phyloP scores from a whole-genome alignment of 64 coral and sea anemone genomes.

The Montipora cactus region DNA sequence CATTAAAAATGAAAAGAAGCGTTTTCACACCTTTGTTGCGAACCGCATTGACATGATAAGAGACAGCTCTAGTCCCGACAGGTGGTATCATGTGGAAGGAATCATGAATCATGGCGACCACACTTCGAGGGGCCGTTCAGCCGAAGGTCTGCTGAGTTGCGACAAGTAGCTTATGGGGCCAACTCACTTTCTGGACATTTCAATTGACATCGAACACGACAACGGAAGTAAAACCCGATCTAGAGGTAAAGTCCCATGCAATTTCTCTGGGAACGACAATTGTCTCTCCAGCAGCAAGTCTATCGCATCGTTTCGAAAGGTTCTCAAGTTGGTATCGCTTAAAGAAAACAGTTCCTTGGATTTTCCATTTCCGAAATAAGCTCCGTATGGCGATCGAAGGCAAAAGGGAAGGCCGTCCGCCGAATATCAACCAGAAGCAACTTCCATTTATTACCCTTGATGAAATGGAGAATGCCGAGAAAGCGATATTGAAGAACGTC shows the following conservation, averaged over 20 bases:
- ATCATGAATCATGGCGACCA: not conserved
- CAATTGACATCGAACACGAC: too few relatives aligned
- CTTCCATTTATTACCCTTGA: not conserved
- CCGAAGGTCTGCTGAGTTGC: not conserved
- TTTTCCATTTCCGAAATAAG: not conserved
- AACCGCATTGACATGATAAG: not conserved
- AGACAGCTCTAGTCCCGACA: not conserved
- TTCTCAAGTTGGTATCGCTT: not conserved
- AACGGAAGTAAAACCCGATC: not conserved
- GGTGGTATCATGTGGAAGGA: not conserved
- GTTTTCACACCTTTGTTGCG: not conserved
- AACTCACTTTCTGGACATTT: not conserved
- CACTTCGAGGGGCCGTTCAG: not conserved
- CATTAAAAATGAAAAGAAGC: not conserved
- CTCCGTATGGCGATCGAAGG: not conserved
- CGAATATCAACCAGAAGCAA: not conserved
- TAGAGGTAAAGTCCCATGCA: too few relatives aligned
- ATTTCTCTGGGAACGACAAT: too few relatives aligned
- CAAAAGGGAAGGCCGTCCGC: not conserved
- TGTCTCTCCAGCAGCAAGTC: too few relatives aligned
- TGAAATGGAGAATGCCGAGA: slow-evolving; percentile 4
- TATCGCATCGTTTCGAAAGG: not conserved
- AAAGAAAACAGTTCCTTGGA: not conserved
- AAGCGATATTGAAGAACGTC: slow-evolving; percentile 17
- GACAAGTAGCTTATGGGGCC: not conserved